phyloP scores from a whole-genome alignment of 2,113 vertebrate genomes.

The Pygoscelis antarcticus region DNA sequence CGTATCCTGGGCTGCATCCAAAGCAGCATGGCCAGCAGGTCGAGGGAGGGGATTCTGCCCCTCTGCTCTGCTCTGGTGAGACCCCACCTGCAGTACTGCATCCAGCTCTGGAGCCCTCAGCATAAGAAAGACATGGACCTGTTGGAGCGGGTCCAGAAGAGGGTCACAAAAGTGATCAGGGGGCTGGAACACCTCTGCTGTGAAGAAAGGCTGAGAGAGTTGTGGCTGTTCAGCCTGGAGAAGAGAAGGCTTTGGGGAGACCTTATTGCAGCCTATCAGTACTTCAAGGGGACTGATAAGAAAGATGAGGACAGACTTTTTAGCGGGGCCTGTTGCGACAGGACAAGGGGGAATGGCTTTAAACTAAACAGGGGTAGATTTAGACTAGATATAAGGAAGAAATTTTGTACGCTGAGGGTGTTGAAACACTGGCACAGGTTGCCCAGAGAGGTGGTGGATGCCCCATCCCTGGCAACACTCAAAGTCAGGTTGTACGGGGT shows the following conservation, averaged over 20 bases:
- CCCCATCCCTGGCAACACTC: no score
- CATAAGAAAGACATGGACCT: not conserved
- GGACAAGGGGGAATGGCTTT: not conserved
- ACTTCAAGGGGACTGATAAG: not conserved
- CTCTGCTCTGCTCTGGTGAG: no score
- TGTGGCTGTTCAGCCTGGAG: not conserved
- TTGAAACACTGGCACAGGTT: no score
- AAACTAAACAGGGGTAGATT: not conserved
- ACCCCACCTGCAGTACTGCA: no score
- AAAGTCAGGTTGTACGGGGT: no score
- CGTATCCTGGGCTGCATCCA: no score
- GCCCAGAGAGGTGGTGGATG: no score
- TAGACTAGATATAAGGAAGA: not conserved
- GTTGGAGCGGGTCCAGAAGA: not conserved
- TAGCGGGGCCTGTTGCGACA: no score
- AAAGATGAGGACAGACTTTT: not conserved
- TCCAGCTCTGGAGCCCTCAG: no score
- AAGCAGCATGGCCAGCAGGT: no score
- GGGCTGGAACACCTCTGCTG: not conserved
- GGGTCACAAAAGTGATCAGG: rapidly evolving
- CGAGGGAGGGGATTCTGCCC: no score
- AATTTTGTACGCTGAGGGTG: no score
- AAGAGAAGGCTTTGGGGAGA: not conserved
- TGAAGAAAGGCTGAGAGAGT: not conserved
- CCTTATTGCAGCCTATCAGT: not conserved